Percentiles rank a stretch among this genome's conserved stretches.
Conservation (phyloP, 2,797 vertebrate species). For the Urosaurus nigricauda region DNA sequence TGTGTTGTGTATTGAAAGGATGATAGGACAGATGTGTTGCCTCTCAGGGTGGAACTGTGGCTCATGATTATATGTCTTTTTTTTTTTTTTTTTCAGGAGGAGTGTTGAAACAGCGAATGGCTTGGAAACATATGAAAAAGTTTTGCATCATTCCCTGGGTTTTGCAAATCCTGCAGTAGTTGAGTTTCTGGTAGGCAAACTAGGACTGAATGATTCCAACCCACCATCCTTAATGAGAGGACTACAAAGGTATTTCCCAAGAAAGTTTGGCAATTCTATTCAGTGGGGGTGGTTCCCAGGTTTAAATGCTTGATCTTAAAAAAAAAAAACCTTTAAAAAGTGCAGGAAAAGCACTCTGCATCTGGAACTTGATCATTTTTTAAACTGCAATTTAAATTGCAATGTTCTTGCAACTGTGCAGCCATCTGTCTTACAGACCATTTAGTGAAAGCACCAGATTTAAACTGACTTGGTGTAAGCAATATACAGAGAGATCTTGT, state of each 20-base stretch:
- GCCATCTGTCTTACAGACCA: not conserved
- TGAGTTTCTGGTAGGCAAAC: slow-evolving; percentile 90
- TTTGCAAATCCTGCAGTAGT: slow-evolving; percentile 95
- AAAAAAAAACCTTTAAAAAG: too few species aligned
- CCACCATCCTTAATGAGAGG: slow-evolving; percentile 96
- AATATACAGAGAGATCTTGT: too few species aligned
- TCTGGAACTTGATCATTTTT: too few species aligned
- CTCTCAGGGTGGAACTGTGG: not conserved
- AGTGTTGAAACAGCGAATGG: slow-evolving; percentile 84
- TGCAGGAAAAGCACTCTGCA: too few species aligned
- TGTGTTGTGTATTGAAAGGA: not conserved
- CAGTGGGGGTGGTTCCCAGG: not conserved
- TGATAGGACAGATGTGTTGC: not conserved
- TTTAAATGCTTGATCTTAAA: not conserved
- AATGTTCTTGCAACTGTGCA: not conserved
- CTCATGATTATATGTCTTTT: not conserved
- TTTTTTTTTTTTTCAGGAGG: slow-evolving; percentile 77
- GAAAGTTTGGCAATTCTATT: not conserved
- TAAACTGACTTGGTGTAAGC: not conserved
- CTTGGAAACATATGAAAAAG: slow-evolving; percentile 87
- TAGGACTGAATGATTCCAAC: slow-evolving; percentile 90
- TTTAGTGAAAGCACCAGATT: not conserved
- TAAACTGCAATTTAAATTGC: too few species aligned
- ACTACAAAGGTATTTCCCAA: slow-evolving; percentile 88
- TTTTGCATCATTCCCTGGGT: slow-evolving; percentile 88